Conservation (phyloP, 1,140 invertebrate genomes). For the Sesamia nonagrioides region DNA sequence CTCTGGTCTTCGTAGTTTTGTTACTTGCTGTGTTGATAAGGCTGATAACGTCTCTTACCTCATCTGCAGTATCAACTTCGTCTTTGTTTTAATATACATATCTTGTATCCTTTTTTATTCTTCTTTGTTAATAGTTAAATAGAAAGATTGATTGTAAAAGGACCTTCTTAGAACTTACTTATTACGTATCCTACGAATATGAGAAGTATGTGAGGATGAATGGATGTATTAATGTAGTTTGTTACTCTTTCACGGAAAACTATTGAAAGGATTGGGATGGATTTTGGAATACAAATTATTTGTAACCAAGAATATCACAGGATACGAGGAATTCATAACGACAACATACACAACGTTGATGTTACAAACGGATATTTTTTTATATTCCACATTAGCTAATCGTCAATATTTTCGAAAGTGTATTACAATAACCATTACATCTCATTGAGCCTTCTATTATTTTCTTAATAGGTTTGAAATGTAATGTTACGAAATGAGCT, state of each 20-base stretch:
- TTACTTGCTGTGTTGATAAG: not conserved
- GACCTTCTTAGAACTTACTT: too few relatives aligned
- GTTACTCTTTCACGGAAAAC: too few relatives aligned
- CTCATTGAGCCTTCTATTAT: conserved; percentile 21
- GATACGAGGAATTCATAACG: too few relatives aligned
- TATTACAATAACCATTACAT: conserved; percentile 1
- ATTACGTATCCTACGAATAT: too few relatives aligned
- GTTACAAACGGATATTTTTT: not conserved
- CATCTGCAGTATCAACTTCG: not conserved
- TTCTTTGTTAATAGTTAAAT: too few relatives aligned
- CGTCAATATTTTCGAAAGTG: conserved; percentile 11
- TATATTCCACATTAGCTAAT: conserved; percentile 3
- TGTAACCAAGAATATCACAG: too few relatives aligned
- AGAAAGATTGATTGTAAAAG: too few relatives aligned
- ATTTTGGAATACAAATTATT: too few relatives aligned
- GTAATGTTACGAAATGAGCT: conserved; percentile 3
- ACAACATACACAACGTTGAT: not conserved
- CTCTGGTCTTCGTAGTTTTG: not conserved
- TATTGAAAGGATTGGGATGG: too few relatives aligned
- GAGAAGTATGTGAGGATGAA: too few relatives aligned
- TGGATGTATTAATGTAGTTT: too few relatives aligned
- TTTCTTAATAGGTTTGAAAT: conserved; percentile 23
- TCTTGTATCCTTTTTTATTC: not conserved
- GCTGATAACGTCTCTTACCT: not conserved
- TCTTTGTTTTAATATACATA: not conserved